Percentiles rank a stretch among this genome's conserved stretches.
These are phyloP conservation scores for Callaeas wilsoni DNA, from an alignment of 2,113 vertebrate species.

Conservation along the genomic window DNA sequence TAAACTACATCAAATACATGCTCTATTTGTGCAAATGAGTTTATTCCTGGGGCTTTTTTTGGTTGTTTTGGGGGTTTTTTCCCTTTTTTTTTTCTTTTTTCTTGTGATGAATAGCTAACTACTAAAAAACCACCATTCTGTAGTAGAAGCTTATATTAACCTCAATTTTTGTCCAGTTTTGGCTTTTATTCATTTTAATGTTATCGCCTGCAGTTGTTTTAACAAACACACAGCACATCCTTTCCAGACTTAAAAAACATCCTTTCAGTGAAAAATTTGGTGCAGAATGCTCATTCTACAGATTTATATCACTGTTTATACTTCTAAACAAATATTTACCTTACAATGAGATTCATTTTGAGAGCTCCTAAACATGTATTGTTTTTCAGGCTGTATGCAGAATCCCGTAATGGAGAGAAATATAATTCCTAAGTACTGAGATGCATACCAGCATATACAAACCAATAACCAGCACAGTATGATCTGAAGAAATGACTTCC, in stretches of 20 bases:
- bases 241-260: background rate
- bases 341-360: background rate
- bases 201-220: background rate
- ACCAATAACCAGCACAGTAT: conserved; percentile 36
- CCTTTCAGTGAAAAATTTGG: background rate
- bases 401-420: conserved; percentile 5
- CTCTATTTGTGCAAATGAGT: background rate
- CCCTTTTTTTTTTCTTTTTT: fast-evolving
- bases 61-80: background rate
- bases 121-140: background rate
- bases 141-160: background rate
- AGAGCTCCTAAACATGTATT: background rate
- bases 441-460: conserved; percentile 9
- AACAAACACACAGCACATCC: background rate
- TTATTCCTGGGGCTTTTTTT: background rate
- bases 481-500: conserved; percentile 34
- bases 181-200: background rate
- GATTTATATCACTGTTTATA: background rate
- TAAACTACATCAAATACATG: background rate
- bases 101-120: background rate
- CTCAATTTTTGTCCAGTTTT: background rate
- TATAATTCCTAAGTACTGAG: conserved; percentile 28
- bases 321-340: conserved; percentile 42
- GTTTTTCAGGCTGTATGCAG: background rate
- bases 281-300: background rate